These are phyloP conservation scores for Parazoanthus atlanticus DNA, from an alignment of 92 coral and sea anemone species.

Conservation along the genomic window DNA sequence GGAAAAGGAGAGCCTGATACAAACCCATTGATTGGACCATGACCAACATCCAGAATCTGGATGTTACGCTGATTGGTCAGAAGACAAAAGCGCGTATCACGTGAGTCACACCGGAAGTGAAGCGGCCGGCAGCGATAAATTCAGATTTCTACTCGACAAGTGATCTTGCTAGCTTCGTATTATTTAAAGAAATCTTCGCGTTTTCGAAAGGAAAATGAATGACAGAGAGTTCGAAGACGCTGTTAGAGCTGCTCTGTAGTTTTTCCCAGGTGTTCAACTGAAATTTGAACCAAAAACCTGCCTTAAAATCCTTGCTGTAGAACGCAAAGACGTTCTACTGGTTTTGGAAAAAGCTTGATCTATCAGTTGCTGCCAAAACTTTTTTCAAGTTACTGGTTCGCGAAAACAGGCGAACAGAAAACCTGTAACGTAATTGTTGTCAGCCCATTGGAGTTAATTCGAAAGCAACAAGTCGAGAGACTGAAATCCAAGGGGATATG, in stretches of 20 bases:
- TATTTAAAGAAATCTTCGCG: no score
- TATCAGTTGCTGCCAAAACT: slow-evolving; percentile 57
- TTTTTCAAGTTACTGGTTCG: slow-evolving; percentile 29
- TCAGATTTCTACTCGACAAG: neutral
- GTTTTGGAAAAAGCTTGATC: slow-evolving; percentile 65
- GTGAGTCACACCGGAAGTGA: slow-evolving; percentile 7
- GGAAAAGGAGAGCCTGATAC: slow-evolving; percentile 12
- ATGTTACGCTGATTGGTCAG: neutral
- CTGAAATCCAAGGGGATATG: neutral
- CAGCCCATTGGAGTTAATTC: slow-evolving; percentile 49
- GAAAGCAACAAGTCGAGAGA: slow-evolving; percentile 52
- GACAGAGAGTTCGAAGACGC: slow-evolving; percentile 53
- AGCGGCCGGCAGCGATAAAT: slow-evolving; percentile 18
- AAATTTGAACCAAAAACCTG: slow-evolving; percentile 61
- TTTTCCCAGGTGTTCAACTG: slow-evolving; percentile 48
- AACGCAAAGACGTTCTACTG: slow-evolving; percentile 61
- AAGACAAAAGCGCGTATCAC: slow-evolving; percentile 15
- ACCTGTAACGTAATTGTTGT: slow-evolving; percentile 25
- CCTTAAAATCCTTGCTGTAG: slow-evolving; percentile 47
- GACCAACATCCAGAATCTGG: slow-evolving; percentile 38
- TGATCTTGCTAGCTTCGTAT: no score
- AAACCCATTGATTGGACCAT: slow-evolving; percentile 6
- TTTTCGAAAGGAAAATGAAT: slow-evolving; percentile 9
- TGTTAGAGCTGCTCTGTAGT: slow-evolving; percentile 42
- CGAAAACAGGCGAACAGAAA: slow-evolving; percentile 33